phyloP scores from a whole-genome alignment of 2,797 vertebrate species.

The Aplochiton taeniatus region DNA sequence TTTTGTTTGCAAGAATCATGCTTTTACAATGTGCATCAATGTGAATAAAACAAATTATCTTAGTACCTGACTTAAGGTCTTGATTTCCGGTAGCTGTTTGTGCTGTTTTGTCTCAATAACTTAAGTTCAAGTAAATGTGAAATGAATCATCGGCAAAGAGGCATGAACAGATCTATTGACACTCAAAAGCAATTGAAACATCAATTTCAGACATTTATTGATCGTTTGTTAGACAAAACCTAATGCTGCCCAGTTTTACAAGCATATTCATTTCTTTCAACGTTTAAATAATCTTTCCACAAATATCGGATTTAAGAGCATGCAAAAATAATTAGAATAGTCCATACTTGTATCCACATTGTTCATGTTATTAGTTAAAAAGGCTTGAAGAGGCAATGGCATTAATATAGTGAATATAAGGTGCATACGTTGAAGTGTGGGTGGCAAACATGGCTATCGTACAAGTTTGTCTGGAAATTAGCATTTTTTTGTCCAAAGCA shows the following conservation, averaged over 20 bases:
- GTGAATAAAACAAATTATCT: constrained; percentile 64
- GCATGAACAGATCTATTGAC: not conserved
- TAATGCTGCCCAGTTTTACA: constrained; percentile 51
- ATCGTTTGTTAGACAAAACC: constrained; percentile 65
- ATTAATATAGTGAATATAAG: constrained; percentile 48
- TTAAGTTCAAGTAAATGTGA: not conserved
- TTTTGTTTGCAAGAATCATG: constrained; percentile 55
- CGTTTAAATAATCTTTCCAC: constrained; percentile 60
- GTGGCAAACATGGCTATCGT: constrained; percentile 52
- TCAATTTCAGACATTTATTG: constrained; percentile 73
- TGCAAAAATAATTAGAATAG: constrained; percentile 70
- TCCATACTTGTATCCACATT: constrained; percentile 34
- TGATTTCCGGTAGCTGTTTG: not conserved
- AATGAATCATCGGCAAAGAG: not conserved
- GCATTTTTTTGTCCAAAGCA: constrained; percentile 36
- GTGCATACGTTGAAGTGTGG: constrained; percentile 56
- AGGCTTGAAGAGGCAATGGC: constrained; percentile 42
- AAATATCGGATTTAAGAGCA: constrained; percentile 75
- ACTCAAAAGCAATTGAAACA: not conserved
- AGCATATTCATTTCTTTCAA: constrained; percentile 59
- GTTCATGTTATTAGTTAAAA: constrained; percentile 44
- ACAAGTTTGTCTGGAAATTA: constrained; percentile 29
- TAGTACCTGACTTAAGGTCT: not conserved
- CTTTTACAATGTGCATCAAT: constrained; percentile 73
- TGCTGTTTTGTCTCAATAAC: not conserved